phyloP scores from a whole-genome alignment of 2,113 vertebrate genomes.

The Sphaerodactylus townsendi region DNA sequence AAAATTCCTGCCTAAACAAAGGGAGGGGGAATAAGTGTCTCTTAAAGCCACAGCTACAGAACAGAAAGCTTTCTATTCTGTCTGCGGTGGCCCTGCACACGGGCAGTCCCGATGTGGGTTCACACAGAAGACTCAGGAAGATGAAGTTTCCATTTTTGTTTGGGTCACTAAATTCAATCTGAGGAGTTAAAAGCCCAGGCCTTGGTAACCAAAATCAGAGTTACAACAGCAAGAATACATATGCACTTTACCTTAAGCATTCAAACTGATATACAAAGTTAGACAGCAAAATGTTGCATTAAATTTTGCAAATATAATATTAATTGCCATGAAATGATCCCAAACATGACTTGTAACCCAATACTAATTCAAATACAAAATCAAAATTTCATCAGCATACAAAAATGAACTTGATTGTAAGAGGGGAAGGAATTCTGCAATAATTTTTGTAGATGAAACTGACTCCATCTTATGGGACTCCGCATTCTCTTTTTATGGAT shows the following conservation, averaged over 20 bases:
- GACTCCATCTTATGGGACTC: background rate
- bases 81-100: no score
- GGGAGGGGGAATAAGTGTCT: no score
- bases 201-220: background rate
- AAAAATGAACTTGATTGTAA: background rate
- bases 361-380: background rate
- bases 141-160: no score
- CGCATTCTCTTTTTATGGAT: background rate
- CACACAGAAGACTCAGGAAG: no score
- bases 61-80: no score
- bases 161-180: background rate
- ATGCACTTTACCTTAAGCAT: background rate
- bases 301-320: background rate
- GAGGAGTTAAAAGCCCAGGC: background rate
- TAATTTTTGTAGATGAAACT: conserved; percentile 6
- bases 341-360: background rate
- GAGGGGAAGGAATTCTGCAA: background rate
- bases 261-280: background rate
- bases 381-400: background rate
- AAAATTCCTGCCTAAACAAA: no score
- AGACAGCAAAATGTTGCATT: background rate
- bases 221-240: background rate
- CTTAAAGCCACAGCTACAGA: no score
- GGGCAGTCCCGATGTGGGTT: no score
- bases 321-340: background rate